Percentiles rank a stretch among this genome's conserved stretches.
Conservation (phyloP, 2,113 vertebrate species). For the Channa argus region DNA sequence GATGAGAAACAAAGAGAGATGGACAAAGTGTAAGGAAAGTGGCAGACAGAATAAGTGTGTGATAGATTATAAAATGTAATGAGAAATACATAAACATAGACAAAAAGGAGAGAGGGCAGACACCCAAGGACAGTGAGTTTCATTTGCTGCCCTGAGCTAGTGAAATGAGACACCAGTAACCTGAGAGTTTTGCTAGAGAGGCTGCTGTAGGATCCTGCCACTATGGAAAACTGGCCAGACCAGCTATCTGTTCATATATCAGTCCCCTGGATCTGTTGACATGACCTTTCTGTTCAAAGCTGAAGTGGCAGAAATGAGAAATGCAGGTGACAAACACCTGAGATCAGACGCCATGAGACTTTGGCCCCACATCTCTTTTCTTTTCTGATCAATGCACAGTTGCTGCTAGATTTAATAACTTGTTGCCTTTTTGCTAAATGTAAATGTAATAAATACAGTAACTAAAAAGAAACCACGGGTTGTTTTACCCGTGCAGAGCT, state of each 20-base stretch:
- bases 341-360: constrained; percentile 39
- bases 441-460: constrained; percentile 6
- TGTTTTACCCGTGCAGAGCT: not conserved
- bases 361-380: not conserved
- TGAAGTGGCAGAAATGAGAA: constrained; percentile 72
- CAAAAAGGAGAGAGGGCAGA: constrained; percentile 66
- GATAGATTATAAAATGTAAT: constrained; percentile 26
- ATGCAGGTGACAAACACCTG: constrained; percentile 69
- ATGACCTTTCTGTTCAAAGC: constrained; percentile 70
- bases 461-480: constrained; percentile 5
- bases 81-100: constrained; percentile 50
- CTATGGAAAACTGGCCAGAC: constrained; percentile 75
- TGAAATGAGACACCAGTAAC: constrained; percentile 83
- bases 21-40: not conserved
- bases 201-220: constrained; percentile 75
- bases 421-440: not conserved
- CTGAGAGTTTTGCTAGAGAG: constrained; percentile 74
- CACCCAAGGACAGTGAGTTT: constrained; percentile 77
- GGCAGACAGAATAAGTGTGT: constrained; percentile 17
- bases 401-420: not conserved
- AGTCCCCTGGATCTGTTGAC: constrained; percentile 81
- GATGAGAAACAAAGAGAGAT: not conserved
- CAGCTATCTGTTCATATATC: constrained; percentile 76
- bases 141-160: constrained; percentile 74
- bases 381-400: no score